A percentile compares a stretch with the other conserved stretches of the same genome.
These are phyloP conservation scores for Drosophila tristis DNA, from an alignment of 1,140 invertebrate species.

Conservation along the genomic window DNA sequence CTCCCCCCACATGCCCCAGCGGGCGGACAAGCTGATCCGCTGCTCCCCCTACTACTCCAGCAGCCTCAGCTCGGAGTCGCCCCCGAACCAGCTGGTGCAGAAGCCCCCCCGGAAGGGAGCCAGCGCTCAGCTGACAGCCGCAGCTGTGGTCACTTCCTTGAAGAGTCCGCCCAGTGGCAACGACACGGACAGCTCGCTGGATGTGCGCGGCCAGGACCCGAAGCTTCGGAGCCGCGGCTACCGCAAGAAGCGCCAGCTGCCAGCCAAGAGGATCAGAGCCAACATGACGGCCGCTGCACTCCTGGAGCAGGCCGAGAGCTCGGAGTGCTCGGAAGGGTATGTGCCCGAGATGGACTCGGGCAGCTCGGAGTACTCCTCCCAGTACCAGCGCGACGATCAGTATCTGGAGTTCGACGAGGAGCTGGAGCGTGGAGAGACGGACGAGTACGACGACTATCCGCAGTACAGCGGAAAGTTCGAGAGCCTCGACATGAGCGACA, in stretches of 20 bases:
- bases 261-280: conserved; percentile 85
- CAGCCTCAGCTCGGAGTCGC: conserved; percentile 88
- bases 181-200: conserved; percentile 88
- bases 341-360: conserved; percentile 88
- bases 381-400: conserved; percentile 85
- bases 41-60: conserved; percentile 89
- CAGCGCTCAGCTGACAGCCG: conserved; percentile 50
- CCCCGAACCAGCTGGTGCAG: conserved; percentile 87
- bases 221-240: conserved; percentile 87
- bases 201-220: conserved; percentile 86
- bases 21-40: conserved; percentile 86
- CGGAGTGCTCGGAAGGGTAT: conserved; percentile 88
- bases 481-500: conserved; percentile 86
- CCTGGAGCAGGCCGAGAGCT: conserved; percentile 86
- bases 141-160: conserved; percentile 80
- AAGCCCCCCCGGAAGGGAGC: conserved; percentile 85
- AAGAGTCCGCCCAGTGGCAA: conserved; percentile 89
- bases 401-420: conserved; percentile 85
- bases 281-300: conserved; percentile 85
- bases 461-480: conserved; percentile 85
- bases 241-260: conserved; percentile 87
- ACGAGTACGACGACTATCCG: conserved; percentile 83
- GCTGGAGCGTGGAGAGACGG: conserved; percentile 79
- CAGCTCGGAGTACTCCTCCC: conserved; percentile 86
- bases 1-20: conserved; percentile 82